A percentile compares a stretch with the other conserved stretches of the same genome.
Evolutionary conservation across 2,113 vertebrate species (phyloP).

Genomic region (Lycocorax pyrrhopterus): DNA sequence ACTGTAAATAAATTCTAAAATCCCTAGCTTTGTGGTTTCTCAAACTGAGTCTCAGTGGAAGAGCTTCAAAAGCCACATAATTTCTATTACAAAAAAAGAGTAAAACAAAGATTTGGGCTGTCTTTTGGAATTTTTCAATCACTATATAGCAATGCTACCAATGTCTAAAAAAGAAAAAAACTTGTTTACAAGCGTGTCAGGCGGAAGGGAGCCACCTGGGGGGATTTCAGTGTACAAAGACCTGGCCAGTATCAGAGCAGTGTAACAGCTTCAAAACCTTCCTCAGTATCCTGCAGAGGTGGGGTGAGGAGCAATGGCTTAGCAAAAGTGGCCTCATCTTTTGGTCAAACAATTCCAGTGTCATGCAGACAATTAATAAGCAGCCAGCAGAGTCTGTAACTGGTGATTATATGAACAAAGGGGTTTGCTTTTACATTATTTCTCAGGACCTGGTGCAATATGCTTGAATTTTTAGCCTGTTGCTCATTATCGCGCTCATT

Average conservation of each 20-base stretch:
- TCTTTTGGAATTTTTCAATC: background rate
- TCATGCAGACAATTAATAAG: slow-evolving; percentile 43
- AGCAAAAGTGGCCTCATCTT: background rate
- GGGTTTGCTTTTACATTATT: slow-evolving; percentile 22
- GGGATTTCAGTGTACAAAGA: background rate
- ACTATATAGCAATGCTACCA: background rate
- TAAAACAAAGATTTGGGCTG: slow-evolving; percentile 34
- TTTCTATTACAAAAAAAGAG: slow-evolving; percentile 34
- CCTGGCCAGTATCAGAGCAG: background rate
- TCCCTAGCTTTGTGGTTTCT: slow-evolving; percentile 53
- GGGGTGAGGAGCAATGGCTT: background rate
- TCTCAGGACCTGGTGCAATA: slow-evolving; percentile 36
- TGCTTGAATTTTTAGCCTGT: slow-evolving; percentile 36
- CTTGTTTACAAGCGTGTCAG: background rate
- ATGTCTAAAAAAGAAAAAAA: background rate
- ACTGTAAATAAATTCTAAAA: slow-evolving; percentile 41
- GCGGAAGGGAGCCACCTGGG: background rate
- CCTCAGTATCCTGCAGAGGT: background rate
- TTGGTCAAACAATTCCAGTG: slow-evolving; percentile 18
- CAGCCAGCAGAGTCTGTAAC: slow-evolving; percentile 18
- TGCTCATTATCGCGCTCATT: slow-evolving; percentile 41
- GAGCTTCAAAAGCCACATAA: slow-evolving; percentile 34
- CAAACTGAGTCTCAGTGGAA: slow-evolving; percentile 22
- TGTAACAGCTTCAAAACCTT: background rate
- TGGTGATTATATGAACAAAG: slow-evolving; percentile 48